These are phyloP conservation scores for Drosophila elegans DNA, from an alignment of 1,140 invertebrate species.

Conservation along the genomic window DNA sequence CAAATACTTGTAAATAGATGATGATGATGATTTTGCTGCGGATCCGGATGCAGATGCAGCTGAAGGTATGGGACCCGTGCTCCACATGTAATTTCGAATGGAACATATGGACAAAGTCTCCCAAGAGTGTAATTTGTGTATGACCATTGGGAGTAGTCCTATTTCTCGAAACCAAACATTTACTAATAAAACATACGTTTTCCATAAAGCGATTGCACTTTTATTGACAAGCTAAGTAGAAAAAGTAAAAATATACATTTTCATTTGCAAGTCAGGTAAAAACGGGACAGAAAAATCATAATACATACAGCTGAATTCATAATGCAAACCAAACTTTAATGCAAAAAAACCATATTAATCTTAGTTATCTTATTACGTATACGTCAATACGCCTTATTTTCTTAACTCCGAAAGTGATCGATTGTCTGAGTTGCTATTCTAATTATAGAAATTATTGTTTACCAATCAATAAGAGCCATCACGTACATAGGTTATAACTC, in stretches of 20 bases:
- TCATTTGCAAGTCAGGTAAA: too few species aligned
- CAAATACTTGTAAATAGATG: slow-evolving; percentile 58
- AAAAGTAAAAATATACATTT: too few species aligned
- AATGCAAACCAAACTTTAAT: too few species aligned
- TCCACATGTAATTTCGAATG: slow-evolving; percentile 19
- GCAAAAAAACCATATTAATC: too few species aligned
- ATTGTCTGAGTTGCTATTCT: not conserved
- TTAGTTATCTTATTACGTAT: too few species aligned
- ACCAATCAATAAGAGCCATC: not conserved
- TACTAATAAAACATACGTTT: not conserved
- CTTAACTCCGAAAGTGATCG: too few species aligned
- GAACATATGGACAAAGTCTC: slow-evolving; percentile 18
- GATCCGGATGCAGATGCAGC: slow-evolving; percentile 3
- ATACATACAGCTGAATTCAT: not conserved
- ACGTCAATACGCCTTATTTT: too few species aligned
- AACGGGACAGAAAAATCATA: too few species aligned
- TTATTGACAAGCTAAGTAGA: too few species aligned
- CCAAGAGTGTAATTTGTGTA: slow-evolving; percentile 1
- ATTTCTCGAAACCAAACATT: not conserved
- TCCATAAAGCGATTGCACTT: too few species aligned
- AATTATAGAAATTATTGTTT: not conserved
- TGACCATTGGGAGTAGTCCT: not conserved
- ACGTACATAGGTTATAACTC: slow-evolving; percentile 3
- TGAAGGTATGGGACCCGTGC: slow-evolving; percentile 9
- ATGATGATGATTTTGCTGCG: slow-evolving; percentile 30